Percentiles rank a stretch among this genome's conserved stretches.
These are phyloP conservation scores for Phortica okadai DNA, from an alignment of 2,888 invertebrate species.

Conservation along the genomic window DNA sequence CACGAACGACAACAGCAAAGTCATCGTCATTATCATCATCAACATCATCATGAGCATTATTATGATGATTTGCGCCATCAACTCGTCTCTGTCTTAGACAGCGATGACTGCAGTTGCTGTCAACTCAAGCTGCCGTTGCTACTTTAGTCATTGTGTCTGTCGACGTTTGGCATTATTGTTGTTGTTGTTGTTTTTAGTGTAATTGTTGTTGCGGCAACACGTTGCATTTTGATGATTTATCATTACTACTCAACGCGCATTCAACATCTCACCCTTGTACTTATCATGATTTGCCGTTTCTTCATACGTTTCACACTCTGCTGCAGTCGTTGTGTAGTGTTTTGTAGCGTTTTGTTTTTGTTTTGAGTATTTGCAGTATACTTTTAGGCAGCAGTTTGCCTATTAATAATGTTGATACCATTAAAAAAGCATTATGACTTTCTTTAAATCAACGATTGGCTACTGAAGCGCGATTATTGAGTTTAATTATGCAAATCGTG, in stretches of 20 bases:
- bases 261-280: slow-evolving; percentile 46
- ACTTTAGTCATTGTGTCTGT: slow-evolving; percentile 25
- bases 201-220: slow-evolving; percentile 51
- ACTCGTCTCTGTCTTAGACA: slow-evolving; percentile 25
- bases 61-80: slow-evolving; percentile 1
- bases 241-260: slow-evolving; percentile 40
- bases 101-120: slow-evolving; percentile 62
- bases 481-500: too few relatives aligned
- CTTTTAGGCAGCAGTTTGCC: not conserved
- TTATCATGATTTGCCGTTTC: slow-evolving; percentile 45
- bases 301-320: not conserved
- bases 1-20: not conserved
- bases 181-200: not conserved
- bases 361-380: not conserved
- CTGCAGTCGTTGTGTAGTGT: not conserved
- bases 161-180: not conserved
- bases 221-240: slow-evolving; percentile 62
- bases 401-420: not conserved
- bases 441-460: too few relatives aligned
- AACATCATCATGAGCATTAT: slow-evolving; percentile 19
- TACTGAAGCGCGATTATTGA: too few relatives aligned
- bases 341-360: not conserved
- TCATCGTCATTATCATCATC: not conserved
- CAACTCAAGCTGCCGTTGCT: slow-evolving; percentile 53
- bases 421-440: too few relatives aligned